These are phyloP conservation scores for human (Homo sapiens) DNA, from an alignment of 2,113 vertebrate genomes.

Conservation along the genomic window GRCh38 chr7:18788001-18788500, in stretches of 20 bases:
- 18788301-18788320: neutral
- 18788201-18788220: accelerated
- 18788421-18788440: neutral
- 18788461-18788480: neutral
- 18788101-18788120: neutral
- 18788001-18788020: neutral
- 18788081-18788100: neutral
- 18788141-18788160: neutral
- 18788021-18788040: neutral
- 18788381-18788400: neutral
- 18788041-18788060: neutral
- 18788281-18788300: neutral
- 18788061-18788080: neutral
- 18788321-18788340: neutral
- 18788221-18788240: neutral
- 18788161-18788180: neutral
- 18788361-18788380: neutral
- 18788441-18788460: neutral
- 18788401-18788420: neutral
- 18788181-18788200: neutral
- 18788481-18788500: no score
- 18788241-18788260: neutral
- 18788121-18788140: neutral
- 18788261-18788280: neutral
- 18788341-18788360: neutral